These are phyloP conservation scores for Dioctria linearis DNA, from an alignment of 2,888 invertebrate genomes.

Conservation along the genomic window DNA sequence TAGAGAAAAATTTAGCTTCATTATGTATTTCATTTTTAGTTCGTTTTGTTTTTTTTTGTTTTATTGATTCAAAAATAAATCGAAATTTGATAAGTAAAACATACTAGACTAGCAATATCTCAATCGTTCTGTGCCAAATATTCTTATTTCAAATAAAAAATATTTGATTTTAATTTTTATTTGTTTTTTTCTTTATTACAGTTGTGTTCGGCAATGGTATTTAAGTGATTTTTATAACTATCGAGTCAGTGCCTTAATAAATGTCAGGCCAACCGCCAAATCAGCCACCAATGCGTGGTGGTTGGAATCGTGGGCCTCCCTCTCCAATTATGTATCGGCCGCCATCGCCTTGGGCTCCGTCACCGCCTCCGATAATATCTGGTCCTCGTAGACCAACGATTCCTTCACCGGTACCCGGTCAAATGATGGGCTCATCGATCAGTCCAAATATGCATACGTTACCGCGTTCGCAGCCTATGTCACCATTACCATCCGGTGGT, in stretches of 20 bases:
- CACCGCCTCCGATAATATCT: conserved; percentile 81
- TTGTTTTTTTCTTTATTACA: conserved; percentile 34
- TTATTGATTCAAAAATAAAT: no score
- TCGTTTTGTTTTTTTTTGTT: no score
- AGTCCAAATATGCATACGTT: conserved; percentile 60
- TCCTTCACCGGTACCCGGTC: conserved; percentile 39
- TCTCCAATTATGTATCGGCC: conserved; percentile 80
- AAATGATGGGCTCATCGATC: conserved; percentile 60
- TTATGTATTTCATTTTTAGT: no score
- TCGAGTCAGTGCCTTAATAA: conserved; percentile 27
- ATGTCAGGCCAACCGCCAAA: conserved; percentile 70
- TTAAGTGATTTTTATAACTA: background rate
- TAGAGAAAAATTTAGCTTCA: no score
- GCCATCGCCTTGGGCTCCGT: conserved; percentile 82
- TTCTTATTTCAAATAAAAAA: conserved; percentile 1
- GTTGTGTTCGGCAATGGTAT: conserved; percentile 51
- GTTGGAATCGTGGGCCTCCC: conserved; percentile 72
- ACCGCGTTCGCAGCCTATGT: conserved; percentile 68
- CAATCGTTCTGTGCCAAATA: background rate
- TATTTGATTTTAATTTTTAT: conserved; percentile 6
- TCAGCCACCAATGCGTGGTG: conserved; percentile 64
- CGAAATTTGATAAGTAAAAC: no score
- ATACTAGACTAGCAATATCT: no score
- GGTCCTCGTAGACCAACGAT: conserved; percentile 70
- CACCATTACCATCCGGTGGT: conserved; percentile 73